A percentile compares a stretch with the other conserved stretches of the same genome.
These are phyloP conservation scores for Rousettus leschenaultii DNA, from an alignment of 2,113 vertebrate species.

Conservation along the genomic window DNA sequence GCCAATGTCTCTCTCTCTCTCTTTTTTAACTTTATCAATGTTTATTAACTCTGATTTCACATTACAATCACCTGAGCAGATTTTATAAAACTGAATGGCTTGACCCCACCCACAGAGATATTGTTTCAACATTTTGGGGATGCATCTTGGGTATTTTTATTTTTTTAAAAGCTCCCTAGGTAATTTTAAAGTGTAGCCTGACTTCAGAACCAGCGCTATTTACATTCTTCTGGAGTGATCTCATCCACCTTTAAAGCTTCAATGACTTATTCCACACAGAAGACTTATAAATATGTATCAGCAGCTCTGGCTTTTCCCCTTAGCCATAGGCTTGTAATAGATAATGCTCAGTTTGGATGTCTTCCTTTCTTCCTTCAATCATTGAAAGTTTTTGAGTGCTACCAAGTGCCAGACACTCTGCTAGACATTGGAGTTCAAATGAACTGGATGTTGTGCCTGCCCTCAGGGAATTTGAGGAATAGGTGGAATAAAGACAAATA, in stretches of 20 bases:
- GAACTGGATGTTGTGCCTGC: background rate
- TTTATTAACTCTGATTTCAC: background rate
- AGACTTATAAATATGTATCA: constrained; percentile 3
- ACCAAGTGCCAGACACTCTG: background rate
- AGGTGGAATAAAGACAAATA: constrained; percentile 3
- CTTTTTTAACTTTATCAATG: background rate
- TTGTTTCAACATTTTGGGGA: background rate
- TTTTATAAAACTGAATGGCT: background rate
- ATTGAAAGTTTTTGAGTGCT: background rate
- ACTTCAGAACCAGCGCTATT: background rate
- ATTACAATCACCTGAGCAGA: background rate
- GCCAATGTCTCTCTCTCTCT: background rate
- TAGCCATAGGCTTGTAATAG: background rate
- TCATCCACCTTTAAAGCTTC: background rate
- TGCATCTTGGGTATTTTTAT: background rate
- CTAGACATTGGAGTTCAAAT: background rate
- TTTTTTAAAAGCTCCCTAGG: background rate
- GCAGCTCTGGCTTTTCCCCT: background rate
- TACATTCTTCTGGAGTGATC: background rate
- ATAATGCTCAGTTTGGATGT: background rate
- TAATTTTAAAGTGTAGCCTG: background rate
- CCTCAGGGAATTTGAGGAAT: background rate
- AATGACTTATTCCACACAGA: background rate
- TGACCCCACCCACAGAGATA: background rate
- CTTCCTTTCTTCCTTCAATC: background rate